Percentiles rank a stretch among this genome's conserved stretches.
These are phyloP conservation scores for Atta cephalotes DNA, from an alignment of 1,140 invertebrate species.

Conservation along the genomic window DNA sequence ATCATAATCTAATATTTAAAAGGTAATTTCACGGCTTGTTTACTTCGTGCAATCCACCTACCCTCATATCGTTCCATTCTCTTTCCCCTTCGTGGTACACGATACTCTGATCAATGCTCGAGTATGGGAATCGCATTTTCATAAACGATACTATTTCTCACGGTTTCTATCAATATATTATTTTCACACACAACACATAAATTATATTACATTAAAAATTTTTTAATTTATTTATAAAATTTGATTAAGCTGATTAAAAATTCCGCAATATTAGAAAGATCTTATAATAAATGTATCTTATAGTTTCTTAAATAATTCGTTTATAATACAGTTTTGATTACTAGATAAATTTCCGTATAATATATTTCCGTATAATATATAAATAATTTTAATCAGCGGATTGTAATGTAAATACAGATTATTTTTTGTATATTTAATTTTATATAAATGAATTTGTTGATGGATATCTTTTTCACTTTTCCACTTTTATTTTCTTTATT, in stretches of 20 bases:
- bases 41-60: conserved; percentile 79
- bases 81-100: conserved; percentile 31
- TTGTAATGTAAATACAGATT: background rate
- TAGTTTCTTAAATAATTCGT: background rate
- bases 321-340: background rate
- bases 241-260: background rate
- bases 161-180: conserved; percentile 44
- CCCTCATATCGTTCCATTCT: conserved; percentile 44
- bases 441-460: background rate
- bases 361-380: background rate
- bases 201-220: background rate
- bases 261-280: background rate
- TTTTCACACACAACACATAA: background rate
- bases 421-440: background rate
- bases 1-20: conserved; percentile 87
- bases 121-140: conserved; percentile 67
- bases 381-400: background rate
- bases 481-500: background rate
- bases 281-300: background rate
- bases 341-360: background rate
- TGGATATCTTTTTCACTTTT: background rate
- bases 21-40: conserved; percentile 87
- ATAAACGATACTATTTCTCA: conserved; percentile 46
- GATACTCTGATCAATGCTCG: conserved; percentile 33
- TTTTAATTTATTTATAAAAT: background rate